Conservation (phyloP, 2,888 invertebrate genomes). For the Cantharis rustica region DNA sequence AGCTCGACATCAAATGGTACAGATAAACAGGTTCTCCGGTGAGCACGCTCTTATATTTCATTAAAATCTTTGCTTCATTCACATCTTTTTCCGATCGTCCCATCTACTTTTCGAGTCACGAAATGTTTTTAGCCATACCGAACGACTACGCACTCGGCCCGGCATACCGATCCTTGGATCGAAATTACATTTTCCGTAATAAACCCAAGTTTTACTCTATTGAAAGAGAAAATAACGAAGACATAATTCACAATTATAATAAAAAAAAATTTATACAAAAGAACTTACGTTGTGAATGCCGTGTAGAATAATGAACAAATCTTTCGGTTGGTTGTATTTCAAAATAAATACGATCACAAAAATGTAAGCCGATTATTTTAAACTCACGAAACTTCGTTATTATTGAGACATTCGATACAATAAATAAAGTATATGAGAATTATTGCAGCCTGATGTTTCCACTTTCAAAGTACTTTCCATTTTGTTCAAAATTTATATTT, state of each 20-base stretch:
- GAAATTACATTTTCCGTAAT: not conserved
- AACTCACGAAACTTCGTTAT: not conserved
- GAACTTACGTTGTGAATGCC: not conserved
- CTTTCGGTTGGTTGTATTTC: not conserved
- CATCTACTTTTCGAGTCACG: not conserved
- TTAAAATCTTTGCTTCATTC: slow-evolving; percentile 9
- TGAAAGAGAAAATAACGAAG: not conserved
- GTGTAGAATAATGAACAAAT: not conserved
- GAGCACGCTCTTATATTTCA: slow-evolving; percentile 14
- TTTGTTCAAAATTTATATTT: not conserved
- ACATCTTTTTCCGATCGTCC: not conserved
- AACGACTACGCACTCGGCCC: too few species aligned
- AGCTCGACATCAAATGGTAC: slow-evolving; percentile 12
- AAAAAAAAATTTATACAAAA: not conserved
- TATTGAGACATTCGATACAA: not conserved
- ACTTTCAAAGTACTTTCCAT: not conserved
- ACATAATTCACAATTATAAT: not conserved
- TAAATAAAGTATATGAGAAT: not conserved
- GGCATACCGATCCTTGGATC: not conserved
- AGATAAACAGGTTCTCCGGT: slow-evolving; percentile 26
- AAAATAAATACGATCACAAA: not conserved
- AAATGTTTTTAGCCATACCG: too few species aligned
- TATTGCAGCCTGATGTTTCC: not conserved
- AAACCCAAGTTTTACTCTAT: not conserved
- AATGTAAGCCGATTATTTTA: not conserved